Base-by-base conservation (phyloP, 2,797 vertebrate species). In the Streptopelia turtur region DNA sequence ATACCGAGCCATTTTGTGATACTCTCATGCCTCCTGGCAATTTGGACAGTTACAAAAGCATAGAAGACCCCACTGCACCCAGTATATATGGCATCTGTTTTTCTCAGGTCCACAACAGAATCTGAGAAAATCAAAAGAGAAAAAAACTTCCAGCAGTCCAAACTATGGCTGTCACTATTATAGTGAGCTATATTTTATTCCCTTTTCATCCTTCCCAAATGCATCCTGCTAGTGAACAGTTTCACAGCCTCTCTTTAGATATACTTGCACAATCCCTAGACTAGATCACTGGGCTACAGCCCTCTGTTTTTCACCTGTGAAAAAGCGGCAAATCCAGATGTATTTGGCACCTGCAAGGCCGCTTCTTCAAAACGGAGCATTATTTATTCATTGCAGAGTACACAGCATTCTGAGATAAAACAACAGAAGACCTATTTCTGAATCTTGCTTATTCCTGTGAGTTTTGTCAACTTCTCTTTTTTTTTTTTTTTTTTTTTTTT, bases 381-480 rank as follows among this genome's bases (percentile, higher is more conserved):
- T 92, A 93, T 87, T 91, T 96, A 95, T 96, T 96, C 66, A 93
- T 93, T 90, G 63, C 66, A 82, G 59, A 70, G 52, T 70, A 88
- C 56, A 61, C 20, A 90, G 52, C 43, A 76, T 70, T 87, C 53
- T 53, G 60, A 93, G 56, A 89, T 45, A 63, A 89, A 93, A 74
- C 45, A 90, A 30, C 28, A 37, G 37, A 93, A 91, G 52, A 82
- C 56, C 59, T 82, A 6, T 72, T 93, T 94, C 63, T 92, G 76
- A 90, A 63, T 66, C 72, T 68, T 88, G 16, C 27, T 92, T 87
- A 72, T 79, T 87, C 63, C 81, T 88, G 43, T 59, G 76, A 93
- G 76, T 57, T 96, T 91, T 91, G 17, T 31, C 64, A 81, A 89
- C 41, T 82, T 59, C 15, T 71, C 59, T 80, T 72, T 33, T 25